Evolutionary conservation across 2,113 vertebrate genomes (phyloP).

Genomic region (Corythornis vintsioides): DNA sequence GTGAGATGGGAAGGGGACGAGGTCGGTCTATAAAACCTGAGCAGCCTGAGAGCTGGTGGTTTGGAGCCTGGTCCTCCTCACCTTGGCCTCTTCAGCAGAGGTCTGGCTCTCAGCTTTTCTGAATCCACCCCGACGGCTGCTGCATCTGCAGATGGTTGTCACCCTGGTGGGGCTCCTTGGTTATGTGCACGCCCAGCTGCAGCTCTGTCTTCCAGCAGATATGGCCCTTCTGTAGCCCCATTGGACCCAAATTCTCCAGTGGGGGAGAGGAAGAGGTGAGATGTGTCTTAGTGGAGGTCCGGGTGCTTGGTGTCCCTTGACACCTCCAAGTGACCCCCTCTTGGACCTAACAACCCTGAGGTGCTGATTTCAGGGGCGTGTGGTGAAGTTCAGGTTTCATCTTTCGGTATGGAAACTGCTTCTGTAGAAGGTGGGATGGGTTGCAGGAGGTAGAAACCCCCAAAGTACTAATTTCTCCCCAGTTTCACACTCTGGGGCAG

Average conservation of each 20-base stretch:
- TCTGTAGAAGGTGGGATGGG: not conserved
- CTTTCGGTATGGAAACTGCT: not conserved
- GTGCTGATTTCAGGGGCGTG: not conserved
- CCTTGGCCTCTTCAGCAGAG: not conserved
- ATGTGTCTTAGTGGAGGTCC: fast-evolving
- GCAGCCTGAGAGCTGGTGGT: not conserved
- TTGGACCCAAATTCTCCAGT: fast-evolving
- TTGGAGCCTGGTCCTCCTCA: not conserved
- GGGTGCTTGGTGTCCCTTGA: not conserved
- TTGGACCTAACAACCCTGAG: not conserved
- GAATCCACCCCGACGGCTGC: not conserved
- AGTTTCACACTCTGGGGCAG: not conserved
- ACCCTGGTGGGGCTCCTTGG: not conserved
- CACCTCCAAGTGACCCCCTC: not conserved
- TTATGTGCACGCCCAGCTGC: fast-evolving
- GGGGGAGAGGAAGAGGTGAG: not conserved
- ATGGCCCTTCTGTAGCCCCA: fast-evolving
- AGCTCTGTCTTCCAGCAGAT: not conserved
- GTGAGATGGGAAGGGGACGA: not conserved
- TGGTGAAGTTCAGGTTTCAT: not conserved
- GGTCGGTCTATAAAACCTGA: not conserved
- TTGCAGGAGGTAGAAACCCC: not conserved
- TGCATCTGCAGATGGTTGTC: not conserved
- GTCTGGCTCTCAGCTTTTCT: not conserved
- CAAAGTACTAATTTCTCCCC: not conserved